A percentile compares a stretch with the other conserved stretches of the same genome.
These are phyloP conservation scores for Tetraneura akinire DNA, from an alignment of 1,140 invertebrate species.

Conservation along the genomic window DNA sequence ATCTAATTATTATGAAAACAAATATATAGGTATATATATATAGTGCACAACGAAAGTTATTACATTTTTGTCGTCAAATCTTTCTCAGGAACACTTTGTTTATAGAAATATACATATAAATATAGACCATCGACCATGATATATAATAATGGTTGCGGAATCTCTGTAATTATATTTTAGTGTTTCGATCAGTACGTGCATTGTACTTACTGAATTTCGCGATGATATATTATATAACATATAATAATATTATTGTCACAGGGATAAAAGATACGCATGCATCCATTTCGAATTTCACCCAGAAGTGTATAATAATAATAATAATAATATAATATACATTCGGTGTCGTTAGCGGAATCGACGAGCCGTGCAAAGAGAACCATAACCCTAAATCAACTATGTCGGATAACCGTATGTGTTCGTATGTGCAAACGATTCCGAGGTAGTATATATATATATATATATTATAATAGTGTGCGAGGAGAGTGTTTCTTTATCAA, in stretches of 20 bases:
- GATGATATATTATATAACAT: conserved; percentile 17
- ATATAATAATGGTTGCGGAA: not conserved
- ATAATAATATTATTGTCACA: too few species aligned
- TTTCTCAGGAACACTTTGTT: too few species aligned
- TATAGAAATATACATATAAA: too few species aligned
- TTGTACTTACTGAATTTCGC: not conserved
- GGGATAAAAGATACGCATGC: conserved; percentile 20
- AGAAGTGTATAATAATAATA: not conserved
- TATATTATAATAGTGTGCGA: not conserved
- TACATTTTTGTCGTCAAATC: too few species aligned
- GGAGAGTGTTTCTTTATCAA: conserved; percentile 32
- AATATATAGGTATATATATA: too few species aligned
- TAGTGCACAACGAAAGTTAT: too few species aligned
- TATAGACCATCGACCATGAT: too few species aligned
- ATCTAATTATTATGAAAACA: too few species aligned
- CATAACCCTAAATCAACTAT: conserved; percentile 46
- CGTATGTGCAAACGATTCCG: not conserved
- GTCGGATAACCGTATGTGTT: conserved; percentile 6
- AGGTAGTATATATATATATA: not conserved
- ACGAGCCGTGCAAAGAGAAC: conserved; percentile 34
- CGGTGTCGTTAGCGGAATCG: conserved; percentile 30
- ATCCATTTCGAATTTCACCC: not conserved
- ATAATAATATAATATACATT: too few species aligned
- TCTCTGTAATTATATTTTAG: not conserved
- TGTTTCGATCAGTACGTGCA: not conserved